Evolutionary conservation across 2,797 vertebrate species (phyloP).

Genomic region (Phalloptychus januarius): DNA sequence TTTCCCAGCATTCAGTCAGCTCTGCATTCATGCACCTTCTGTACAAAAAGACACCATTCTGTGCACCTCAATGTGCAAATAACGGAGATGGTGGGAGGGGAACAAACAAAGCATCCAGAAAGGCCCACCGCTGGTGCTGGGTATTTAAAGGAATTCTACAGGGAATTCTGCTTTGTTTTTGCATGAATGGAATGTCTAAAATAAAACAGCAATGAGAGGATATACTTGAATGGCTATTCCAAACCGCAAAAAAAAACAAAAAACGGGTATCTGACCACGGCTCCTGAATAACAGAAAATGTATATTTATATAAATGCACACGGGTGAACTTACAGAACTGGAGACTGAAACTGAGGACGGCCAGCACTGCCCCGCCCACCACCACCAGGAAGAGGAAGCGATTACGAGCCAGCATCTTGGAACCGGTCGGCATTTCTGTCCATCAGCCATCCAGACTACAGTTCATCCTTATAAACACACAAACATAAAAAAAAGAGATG

Average conservation of each 20-base stretch:
- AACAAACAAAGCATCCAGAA: conserved; percentile 25
- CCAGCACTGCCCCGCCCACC: conserved; percentile 69
- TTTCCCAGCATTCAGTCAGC: conserved; percentile 63
- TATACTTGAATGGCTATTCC: conserved; percentile 6
- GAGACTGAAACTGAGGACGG: conserved; percentile 75
- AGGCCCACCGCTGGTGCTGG: conserved; percentile 22
- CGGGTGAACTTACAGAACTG: conserved; percentile 77
- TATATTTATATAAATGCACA: conserved; percentile 5
- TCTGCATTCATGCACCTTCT: conserved; percentile 22
- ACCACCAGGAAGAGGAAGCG: conserved; percentile 77
- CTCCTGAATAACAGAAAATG: neutral
- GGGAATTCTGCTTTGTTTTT: conserved; percentile 62
- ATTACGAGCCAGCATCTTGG: conserved; percentile 77
- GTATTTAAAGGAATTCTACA: conserved; percentile 53
- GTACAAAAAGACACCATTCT: conserved; percentile 40
- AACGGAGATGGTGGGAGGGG: conserved; percentile 18
- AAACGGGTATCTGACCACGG: neutral
- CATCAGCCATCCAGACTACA: conserved; percentile 67
- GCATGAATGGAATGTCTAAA: conserved; percentile 40
- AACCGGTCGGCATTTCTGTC: conserved; percentile 47
- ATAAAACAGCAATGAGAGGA: conserved; percentile 33
- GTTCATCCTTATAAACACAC: conserved; percentile 45
- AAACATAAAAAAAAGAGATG: neutral
- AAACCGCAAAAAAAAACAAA: neutral
- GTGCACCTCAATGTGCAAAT: conserved; percentile 35